phyloP scores from a whole-genome alignment of 1,140 invertebrate genomes.

The Bemisia tabaci region DNA sequence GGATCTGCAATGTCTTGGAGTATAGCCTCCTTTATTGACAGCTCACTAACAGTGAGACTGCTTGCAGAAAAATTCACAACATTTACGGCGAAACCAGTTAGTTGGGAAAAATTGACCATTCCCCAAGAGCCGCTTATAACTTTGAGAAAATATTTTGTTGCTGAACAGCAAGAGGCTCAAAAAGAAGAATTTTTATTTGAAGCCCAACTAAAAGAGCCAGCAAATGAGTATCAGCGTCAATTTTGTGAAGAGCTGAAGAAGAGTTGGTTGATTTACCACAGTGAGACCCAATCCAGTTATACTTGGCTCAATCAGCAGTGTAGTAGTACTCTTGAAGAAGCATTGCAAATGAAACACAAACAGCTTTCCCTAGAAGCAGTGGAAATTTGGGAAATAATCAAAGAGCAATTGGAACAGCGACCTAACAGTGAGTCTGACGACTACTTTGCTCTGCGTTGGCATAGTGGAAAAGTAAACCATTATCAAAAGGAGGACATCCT shows the following conservation, averaged over 20 bases:
- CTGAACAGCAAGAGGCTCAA: background rate
- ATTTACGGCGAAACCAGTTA: background rate
- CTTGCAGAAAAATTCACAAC: background rate
- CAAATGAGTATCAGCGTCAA: background rate
- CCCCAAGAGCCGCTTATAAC: background rate
- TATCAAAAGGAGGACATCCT: background rate
- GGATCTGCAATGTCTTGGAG: background rate
- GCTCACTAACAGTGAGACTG: background rate
- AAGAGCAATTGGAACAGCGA: background rate
- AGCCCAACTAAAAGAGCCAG: background rate
- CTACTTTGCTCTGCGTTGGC: background rate
- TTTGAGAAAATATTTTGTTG: background rate
- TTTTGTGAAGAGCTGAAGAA: background rate
- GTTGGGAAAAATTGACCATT: background rate
- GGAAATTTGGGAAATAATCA: background rate
- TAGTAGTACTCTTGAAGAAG: background rate
- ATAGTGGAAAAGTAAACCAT: background rate
- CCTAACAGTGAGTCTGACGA: background rate
- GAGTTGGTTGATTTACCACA: background rate
- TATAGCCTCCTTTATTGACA: background rate
- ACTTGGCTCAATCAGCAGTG: background rate
- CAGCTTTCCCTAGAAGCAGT: background rate
- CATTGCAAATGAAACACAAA: background rate
- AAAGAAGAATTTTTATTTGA: background rate
- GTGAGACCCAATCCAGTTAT: background rate